Evolutionary conservation across 2,888 invertebrate species (phyloP).

Genomic region (Drosophila flavopinicola): DNA sequence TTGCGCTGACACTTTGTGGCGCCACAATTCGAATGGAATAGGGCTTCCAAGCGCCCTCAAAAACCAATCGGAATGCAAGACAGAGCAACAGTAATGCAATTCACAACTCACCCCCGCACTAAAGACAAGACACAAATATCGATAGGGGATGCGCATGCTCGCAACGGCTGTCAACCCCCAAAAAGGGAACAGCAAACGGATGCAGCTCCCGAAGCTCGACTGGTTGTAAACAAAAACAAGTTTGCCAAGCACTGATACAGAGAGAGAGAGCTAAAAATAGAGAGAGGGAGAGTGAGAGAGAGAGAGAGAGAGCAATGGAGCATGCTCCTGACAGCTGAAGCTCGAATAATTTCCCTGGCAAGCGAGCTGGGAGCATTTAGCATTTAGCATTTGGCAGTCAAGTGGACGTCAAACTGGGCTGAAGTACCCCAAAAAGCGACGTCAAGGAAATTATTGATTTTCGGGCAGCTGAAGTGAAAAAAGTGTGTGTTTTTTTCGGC

Average conservation of each 20-base stretch:
- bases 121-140: too few relatives aligned
- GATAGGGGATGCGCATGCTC: constrained; percentile 47
- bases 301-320: constrained; percentile 24
- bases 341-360: constrained; percentile 56
- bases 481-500: constrained; percentile 42
- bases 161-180: constrained; percentile 50
- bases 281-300: constrained; percentile 1
- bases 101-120: constrained; percentile 33
- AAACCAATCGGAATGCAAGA: background rate
- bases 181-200: constrained; percentile 6
- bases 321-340: constrained; percentile 57
- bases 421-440: constrained; percentile 43
- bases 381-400: constrained; percentile 40
- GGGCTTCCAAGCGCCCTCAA: constrained; percentile 3
- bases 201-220: constrained; percentile 25
- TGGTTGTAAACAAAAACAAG: constrained; percentile 77
- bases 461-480: constrained; percentile 68
- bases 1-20: constrained; percentile 6
- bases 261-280: constrained; percentile 3
- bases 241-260: constrained; percentile 27
- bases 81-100: constrained; percentile 31
- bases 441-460: constrained; percentile 81
- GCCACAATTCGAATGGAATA: constrained; percentile 26
- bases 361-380: constrained; percentile 16
- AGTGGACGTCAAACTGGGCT: constrained; percentile 58